Percentiles rank a stretch among this genome's conserved stretches.
Conservation (phyloP, 2,797 vertebrate genomes). For the Pipistrellus kuhlii region DNA sequence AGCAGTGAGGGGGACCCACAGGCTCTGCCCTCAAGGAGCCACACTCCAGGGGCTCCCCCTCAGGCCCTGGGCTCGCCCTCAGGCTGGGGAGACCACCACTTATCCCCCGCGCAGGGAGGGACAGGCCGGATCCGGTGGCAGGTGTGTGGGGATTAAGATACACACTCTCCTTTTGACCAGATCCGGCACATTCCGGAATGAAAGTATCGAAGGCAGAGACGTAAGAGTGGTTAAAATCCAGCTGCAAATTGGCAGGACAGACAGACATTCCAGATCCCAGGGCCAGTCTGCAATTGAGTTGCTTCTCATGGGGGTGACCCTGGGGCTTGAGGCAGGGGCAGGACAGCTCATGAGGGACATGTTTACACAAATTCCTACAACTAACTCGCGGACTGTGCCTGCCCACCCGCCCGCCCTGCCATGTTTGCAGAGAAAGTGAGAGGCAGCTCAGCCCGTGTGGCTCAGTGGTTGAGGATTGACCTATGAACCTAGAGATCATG, state of each 20-base stretch:
- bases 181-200: not conserved
- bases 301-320: not conserved
- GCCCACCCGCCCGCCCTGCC: too few species aligned
- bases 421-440: not conserved
- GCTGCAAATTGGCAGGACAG: not conserved
- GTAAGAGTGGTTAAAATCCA: not conserved
- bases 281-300: rapidly evolving
- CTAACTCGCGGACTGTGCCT: not conserved
- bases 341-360: too few species aligned
- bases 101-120: not conserved
- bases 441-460: not conserved
- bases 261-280: too few species aligned
- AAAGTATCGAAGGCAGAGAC: not conserved
- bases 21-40: not conserved
- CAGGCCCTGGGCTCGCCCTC: too few species aligned
- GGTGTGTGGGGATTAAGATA: not conserved
- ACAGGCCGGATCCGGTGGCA: not conserved
- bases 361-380: not conserved
- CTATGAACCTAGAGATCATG: too few species aligned
- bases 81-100: too few species aligned
- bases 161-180: not conserved
- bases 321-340: not conserved
- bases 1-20: rapidly evolving
- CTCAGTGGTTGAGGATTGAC: too few species aligned
- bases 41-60: too few species aligned